Base-by-base conservation (phyloP, 2,797 vertebrate genomes). In the Meriones psammophilus region DNA sequence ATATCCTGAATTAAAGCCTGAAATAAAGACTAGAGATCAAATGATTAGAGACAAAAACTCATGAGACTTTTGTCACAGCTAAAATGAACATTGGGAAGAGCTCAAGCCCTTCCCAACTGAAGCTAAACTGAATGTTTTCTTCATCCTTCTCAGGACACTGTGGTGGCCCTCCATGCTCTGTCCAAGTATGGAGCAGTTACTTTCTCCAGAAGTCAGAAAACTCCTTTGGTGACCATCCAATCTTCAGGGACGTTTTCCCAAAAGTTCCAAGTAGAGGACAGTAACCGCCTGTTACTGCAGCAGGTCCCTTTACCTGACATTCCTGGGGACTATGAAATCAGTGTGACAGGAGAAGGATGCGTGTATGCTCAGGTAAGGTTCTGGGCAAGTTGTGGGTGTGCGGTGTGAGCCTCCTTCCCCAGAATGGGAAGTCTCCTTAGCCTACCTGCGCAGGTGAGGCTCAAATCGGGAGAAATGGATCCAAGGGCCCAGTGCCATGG, bases 81-180 rank as follows among this genome's bases (percentile, higher is more conserved):
- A 50, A 68, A 60, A 24, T 33, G 4, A 77, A n/a, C n/a, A 77
- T 80, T 28, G 1, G n/a, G n/a, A 20, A 42, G 18, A 58, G 83
- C 77, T 42, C 60, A 4, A 71, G 26, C 42, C 69, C 71, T 78
- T 76, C 30, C 68, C 42, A 42, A 20, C 6, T n/a, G 12, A 50
- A 22, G 9, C 8, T 28, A 3, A 56, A 5, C 39, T 90, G 22
- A 92, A 60, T 26, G 33, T n/a, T 3, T 15, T 7, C 24, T 36
- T 88, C 30, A 92, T 50, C 71, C 96, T 73, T 79, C 85, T 5
- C 93, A 99, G 98, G 98, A 98, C 97, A 98, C 98, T 2, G 97
- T 98, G 79, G 98, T 98, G 0, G 98, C 98, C 60, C 97, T 99
- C 73, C 97, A 99, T n/a, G 98, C 98, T 69, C 50, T 98, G 89